Percentiles rank a stretch among this genome's conserved stretches.
Conservation (phyloP, 2,888 invertebrate genomes). For the Tholera decimalis region DNA sequence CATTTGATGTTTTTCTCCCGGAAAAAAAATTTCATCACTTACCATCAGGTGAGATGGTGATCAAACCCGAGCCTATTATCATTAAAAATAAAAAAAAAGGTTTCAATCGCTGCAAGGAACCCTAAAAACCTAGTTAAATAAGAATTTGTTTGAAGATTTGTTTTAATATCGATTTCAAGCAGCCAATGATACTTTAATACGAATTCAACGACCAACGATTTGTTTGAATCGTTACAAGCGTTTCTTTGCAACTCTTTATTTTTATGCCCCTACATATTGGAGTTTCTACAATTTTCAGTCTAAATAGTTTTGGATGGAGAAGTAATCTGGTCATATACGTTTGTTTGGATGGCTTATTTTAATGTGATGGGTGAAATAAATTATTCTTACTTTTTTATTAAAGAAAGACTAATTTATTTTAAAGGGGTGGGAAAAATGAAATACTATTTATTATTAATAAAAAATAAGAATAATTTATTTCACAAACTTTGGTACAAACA, state of each 20-base stretch:
- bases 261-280: constrained; percentile 34
- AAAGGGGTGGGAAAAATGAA: too few relatives aligned
- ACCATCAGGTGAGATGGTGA: too few relatives aligned
- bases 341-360: neutral
- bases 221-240: constrained; percentile 29
- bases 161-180: constrained; percentile 15
- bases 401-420: too few relatives aligned
- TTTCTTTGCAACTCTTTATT: constrained; percentile 25
- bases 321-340: constrained; percentile 4
- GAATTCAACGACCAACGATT: constrained; percentile 30
- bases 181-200: constrained; percentile 34
- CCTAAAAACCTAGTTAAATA: neutral
- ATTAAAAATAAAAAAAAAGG: too few relatives aligned
- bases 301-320: constrained; percentile 5
- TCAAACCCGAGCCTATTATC: too few relatives aligned
- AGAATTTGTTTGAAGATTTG: neutral
- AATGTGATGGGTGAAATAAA: neutral
- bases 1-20: too few relatives aligned
- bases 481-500: too few relatives aligned
- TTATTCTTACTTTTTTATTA: too few relatives aligned
- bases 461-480: too few relatives aligned
- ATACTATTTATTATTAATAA: too few relatives aligned
- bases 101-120: too few relatives aligned
- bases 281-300: constrained; percentile 25
- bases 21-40: too few relatives aligned